Percentiles rank a stretch among this genome's conserved stretches.
Conservation (phyloP, 2,113 vertebrate species). For the Lonchura striata region DNA sequence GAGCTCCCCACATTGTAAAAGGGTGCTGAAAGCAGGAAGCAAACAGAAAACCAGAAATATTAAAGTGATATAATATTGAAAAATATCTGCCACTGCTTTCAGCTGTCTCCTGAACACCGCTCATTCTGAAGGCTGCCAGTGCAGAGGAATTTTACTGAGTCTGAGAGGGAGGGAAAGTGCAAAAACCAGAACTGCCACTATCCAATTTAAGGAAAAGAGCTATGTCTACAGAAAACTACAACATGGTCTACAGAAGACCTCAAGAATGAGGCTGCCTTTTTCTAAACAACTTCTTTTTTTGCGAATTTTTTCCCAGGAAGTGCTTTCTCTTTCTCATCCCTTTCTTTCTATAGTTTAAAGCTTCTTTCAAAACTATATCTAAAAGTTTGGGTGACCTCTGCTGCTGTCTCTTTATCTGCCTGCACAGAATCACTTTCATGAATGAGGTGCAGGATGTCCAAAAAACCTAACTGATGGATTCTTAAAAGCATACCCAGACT, state of each 20-base stretch:
- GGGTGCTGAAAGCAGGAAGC: not conserved
- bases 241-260: not conserved
- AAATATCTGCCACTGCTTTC: not conserved
- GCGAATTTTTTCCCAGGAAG: fast-evolving
- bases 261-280: not conserved
- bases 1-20: not conserved
- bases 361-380: not conserved
- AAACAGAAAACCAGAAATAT: not conserved
- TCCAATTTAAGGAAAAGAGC: not conserved
- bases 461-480: not conserved
- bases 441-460: not conserved
- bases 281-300: not conserved
- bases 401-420: not conserved
- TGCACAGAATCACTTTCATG: not conserved
- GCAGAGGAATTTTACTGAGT: not conserved
- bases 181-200: not conserved
- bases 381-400: not conserved
- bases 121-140: not conserved
- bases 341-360: not conserved
- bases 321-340: not conserved
- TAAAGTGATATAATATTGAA: not conserved
- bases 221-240: not conserved
- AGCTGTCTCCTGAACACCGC: not conserved
- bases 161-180: not conserved
- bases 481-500: not conserved